These are phyloP conservation scores for Glaucomys volans DNA, from an alignment of 2,113 vertebrate species.

Conservation along the genomic window DNA sequence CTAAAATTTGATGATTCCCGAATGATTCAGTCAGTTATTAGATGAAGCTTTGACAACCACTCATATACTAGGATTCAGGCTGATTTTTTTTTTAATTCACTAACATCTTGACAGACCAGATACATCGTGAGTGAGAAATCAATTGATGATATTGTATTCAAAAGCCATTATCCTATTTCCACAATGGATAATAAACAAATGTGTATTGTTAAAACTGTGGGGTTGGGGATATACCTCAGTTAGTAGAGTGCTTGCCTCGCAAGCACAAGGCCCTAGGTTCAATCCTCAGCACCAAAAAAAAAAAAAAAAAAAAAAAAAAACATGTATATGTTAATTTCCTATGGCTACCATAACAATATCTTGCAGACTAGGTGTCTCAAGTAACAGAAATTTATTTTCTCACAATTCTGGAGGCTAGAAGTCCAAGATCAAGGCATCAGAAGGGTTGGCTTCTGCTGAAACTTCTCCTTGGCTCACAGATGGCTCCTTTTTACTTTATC, in stretches of 20 bases:
- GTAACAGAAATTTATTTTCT: background rate
- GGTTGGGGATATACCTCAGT: too few species aligned
- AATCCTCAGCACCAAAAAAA: too few species aligned
- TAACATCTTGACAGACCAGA: background rate
- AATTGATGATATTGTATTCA: background rate
- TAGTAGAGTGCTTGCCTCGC: too few species aligned
- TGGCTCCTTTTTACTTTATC: background rate
- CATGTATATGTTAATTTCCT: background rate
- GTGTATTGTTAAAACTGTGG: background rate
- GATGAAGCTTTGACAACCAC: background rate
- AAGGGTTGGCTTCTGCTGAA: background rate
- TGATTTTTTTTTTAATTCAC: slow-evolving; percentile 33
- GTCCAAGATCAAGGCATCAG: background rate
- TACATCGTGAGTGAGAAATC: slow-evolving; percentile 8
- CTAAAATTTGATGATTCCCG: background rate
- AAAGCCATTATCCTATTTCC: background rate
- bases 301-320: too few species aligned
- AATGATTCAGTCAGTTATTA: slow-evolving; percentile 14
- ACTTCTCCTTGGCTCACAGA: background rate
- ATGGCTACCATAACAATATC: background rate
- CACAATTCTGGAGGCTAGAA: background rate
- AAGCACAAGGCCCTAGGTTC: too few species aligned
- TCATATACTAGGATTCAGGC: background rate
- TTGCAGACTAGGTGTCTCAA: background rate
- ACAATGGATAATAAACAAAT: background rate